Evolutionary conservation across 2,113 vertebrate genomes (phyloP).

Genomic region (Pristiophorus japonicus): DNA sequence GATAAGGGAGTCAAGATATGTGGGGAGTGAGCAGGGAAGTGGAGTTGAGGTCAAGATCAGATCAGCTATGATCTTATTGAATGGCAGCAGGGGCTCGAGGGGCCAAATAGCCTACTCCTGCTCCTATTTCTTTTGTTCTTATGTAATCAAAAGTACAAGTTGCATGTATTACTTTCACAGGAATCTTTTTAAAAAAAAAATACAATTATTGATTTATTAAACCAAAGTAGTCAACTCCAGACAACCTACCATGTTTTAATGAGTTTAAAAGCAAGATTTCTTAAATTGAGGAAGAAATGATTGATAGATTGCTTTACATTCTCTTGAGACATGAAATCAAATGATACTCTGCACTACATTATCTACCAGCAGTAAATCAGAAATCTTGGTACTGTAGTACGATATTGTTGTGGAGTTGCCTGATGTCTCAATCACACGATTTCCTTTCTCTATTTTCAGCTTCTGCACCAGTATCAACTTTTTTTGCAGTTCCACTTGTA

Average conservation of each 20-base stretch:
- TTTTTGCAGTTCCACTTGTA: background rate
- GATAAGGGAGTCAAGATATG: too few relatives aligned
- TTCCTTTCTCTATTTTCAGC: background rate
- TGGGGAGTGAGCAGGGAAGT: too few relatives aligned
- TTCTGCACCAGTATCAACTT: background rate
- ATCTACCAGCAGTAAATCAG: background rate
- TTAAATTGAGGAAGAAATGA: background rate
- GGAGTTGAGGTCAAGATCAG: too few relatives aligned
- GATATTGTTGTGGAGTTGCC: background rate
- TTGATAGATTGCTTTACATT: background rate
- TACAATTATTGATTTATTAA: constrained; percentile 21
- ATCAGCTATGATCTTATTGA: too few relatives aligned
- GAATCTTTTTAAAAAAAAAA: constrained; percentile 13
- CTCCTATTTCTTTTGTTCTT: too few relatives aligned
- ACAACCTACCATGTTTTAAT: constrained; percentile 20
- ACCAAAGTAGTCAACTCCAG: constrained; percentile 19
- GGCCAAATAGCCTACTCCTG: too few relatives aligned
- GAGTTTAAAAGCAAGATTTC: background rate
- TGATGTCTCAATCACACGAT: background rate
- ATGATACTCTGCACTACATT: background rate
- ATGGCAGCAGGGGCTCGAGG: too few relatives aligned
- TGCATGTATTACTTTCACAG: background rate
- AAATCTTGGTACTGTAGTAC: background rate
- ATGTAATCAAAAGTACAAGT: constrained; percentile 9
- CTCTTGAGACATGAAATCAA: constrained; percentile 7